Conservation (phyloP, 2,113 vertebrate species). For the Tachycineta bicolor region DNA sequence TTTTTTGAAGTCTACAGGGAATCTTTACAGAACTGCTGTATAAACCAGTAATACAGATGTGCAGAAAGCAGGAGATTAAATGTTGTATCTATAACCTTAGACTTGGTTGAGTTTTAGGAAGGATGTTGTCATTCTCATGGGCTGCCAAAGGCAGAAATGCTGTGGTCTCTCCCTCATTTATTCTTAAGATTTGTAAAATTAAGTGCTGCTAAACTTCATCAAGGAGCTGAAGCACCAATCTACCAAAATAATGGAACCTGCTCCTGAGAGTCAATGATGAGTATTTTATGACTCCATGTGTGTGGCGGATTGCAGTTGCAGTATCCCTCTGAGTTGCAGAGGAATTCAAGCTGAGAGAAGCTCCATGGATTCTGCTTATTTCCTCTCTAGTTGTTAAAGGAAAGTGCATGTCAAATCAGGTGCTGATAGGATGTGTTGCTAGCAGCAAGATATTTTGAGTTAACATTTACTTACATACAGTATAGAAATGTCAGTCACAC, state of each 20-base stretch:
- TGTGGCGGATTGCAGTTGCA: background rate
- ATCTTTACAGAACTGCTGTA: slow-evolving; percentile 2
- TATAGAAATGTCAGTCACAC: background rate
- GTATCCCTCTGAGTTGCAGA: background rate
- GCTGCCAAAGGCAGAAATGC: background rate
- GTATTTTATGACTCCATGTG: background rate
- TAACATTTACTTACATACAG: background rate
- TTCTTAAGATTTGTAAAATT: background rate
- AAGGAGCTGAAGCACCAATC: background rate
- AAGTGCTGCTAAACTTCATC: background rate
- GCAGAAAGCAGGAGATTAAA: slow-evolving; percentile 1
- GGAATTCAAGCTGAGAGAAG: background rate
- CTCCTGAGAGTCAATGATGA: background rate
- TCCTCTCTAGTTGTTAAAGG: background rate
- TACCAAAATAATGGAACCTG: slow-evolving; percentile 21
- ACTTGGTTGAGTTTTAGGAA: background rate
- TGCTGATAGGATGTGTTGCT: background rate
- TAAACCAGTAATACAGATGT: background rate
- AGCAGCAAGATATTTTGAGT: background rate
- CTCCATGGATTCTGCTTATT: background rate
- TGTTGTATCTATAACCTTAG: background rate
- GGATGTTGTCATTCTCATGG: background rate
- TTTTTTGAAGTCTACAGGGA: background rate
- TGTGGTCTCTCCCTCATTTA: background rate
- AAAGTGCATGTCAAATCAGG: slow-evolving; percentile 11